Conservation (phyloP, 37 sponge, comb jelly and placozoan species). For the Oscarella lobularis region DNA sequence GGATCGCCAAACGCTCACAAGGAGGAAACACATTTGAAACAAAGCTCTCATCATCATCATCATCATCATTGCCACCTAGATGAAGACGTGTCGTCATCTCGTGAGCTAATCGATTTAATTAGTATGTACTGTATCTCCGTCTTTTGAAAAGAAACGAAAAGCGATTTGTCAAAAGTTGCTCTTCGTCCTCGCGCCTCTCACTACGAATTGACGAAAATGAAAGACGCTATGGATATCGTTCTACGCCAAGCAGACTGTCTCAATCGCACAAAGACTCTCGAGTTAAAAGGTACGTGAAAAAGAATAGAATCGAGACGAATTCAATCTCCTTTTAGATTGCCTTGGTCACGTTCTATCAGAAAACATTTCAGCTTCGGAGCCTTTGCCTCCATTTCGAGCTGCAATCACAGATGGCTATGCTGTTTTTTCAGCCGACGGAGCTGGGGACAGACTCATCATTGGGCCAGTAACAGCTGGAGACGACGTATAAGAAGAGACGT, state of each 20-base stretch:
- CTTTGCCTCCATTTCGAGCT: conserved; percentile 89
- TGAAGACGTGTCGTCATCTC: no score
- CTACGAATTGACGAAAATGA: neutral
- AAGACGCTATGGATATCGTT: neutral
- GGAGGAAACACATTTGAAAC: neutral
- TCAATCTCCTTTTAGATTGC: no score
- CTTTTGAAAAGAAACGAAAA: neutral
- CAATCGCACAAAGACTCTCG: no score
- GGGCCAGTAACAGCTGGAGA: conserved; percentile 62
- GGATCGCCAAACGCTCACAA: neutral
- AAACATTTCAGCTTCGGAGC: conserved; percentile 35
- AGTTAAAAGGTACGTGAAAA: no score
- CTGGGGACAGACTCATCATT: conserved; percentile 43
- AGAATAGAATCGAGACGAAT: no score
- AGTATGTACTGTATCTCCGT: no score
- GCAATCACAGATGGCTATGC: conserved; percentile 99
- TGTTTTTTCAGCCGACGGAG: conserved; percentile 62
- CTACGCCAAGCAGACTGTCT: no score
- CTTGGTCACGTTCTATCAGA: conserved; percentile 41
- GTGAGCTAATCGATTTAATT: no score
- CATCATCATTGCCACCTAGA: no score
- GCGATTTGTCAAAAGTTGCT: neutral
- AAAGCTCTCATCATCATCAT: neutral
- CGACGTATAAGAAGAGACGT: conserved; percentile 20
- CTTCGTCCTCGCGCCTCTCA: neutral